Conservation (phyloP, 1,140 invertebrate species). For the Brachionus asplanchnoidis region DNA sequence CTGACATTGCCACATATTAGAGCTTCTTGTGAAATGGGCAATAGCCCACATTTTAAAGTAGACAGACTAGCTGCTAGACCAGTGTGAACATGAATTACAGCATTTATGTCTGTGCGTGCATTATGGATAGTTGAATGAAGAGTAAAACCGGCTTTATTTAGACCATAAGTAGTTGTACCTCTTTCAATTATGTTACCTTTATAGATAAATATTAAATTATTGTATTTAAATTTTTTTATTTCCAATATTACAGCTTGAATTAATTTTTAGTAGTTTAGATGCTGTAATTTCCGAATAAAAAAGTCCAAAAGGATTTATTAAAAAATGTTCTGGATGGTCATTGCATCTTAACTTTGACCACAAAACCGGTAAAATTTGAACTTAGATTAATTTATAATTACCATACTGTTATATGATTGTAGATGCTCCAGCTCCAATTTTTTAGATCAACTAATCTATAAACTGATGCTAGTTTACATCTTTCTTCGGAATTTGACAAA, state of each 20-base stretch:
- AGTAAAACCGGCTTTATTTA: constrained; percentile 71
- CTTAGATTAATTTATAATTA: neutral
- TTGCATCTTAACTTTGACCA: constrained; percentile 70
- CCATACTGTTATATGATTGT: constrained; percentile 70
- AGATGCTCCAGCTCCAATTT: constrained; percentile 85
- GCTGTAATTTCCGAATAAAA: constrained; percentile 95
- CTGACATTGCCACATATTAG: constrained; percentile 80
- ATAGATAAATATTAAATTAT: constrained; percentile 49
- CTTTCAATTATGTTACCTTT: constrained; percentile 70
- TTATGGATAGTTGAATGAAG: constrained; percentile 94
- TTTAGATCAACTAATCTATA: constrained; percentile 91
- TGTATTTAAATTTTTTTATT: too few relatives aligned
- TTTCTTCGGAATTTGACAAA: neutral
- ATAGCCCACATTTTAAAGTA: constrained; percentile 74
- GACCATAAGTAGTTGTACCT: constrained; percentile 75
- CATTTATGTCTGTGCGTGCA: constrained; percentile 88
- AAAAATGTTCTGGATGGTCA: constrained; percentile 88
- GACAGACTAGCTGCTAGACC: constrained; percentile 71
- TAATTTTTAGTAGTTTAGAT: constrained; percentile 86
- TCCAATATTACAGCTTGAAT: constrained; percentile 50
- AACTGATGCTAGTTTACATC: constrained; percentile 79
- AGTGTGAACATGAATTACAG: constrained; percentile 87
- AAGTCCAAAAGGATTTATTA: constrained; percentile 92
- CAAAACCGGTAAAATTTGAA: neutral
- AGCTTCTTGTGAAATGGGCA: constrained; percentile 83